Evolutionary conservation across 1,140 invertebrate species (phyloP).

Genomic region (Bradynema listronoti): DNA sequence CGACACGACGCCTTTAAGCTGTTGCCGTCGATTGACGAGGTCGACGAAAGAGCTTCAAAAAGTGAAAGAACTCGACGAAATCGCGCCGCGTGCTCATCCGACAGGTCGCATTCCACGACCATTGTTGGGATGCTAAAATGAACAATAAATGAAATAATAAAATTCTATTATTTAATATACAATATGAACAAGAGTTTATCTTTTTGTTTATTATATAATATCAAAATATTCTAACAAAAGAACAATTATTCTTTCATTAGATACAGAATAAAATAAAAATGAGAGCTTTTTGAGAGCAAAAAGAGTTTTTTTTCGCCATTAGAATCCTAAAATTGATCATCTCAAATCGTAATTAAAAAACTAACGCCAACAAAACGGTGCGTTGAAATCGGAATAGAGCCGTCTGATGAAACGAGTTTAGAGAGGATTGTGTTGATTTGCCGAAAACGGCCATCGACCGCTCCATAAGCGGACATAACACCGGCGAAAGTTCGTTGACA

Average conservation of each 20-base stretch:
- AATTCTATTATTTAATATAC: no score
- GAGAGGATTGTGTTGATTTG: neutral
- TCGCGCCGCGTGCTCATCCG: no score
- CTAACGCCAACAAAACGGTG: neutral
- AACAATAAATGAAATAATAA: slow-evolving; percentile 1
- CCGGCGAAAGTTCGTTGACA: slow-evolving; percentile 27
- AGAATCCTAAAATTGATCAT: neutral
- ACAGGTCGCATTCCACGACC: neutral
- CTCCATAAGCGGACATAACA: neutral
- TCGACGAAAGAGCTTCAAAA: no score
- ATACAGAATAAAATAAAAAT: no score
- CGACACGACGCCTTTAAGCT: no score
- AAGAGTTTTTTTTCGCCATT: neutral
- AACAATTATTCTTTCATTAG: neutral
- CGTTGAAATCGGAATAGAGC: slow-evolving; percentile 5
- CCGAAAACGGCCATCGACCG: neutral
- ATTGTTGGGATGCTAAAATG: slow-evolving; percentile 2
- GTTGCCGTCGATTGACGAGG: no score
- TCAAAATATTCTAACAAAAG: neutral
- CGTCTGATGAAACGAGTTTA: neutral
- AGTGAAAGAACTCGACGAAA: no score
- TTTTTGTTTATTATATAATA: neutral
- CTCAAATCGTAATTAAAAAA: neutral
- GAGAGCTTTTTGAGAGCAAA: no score
- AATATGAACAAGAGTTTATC: neutral